phyloP scores from a whole-genome alignment of 2,888 invertebrate species.

The Oxycera nigricornis region DNA sequence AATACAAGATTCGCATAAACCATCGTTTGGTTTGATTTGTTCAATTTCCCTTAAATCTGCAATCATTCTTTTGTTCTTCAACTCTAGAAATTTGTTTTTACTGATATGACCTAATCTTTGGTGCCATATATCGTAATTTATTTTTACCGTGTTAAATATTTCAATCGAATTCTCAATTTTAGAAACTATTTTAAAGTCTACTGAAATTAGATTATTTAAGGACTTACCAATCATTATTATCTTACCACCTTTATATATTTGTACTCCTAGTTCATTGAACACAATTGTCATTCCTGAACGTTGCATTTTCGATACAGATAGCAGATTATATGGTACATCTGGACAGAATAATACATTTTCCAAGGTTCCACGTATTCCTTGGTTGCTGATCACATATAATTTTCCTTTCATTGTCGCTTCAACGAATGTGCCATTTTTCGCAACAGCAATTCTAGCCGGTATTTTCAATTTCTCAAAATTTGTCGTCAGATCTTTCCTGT shows the following conservation, averaged over 20 bases:
- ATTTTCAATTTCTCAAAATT: constrained; percentile 43
- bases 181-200: too few relatives aligned
- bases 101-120: constrained; percentile 19
- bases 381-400: constrained; percentile 51
- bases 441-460: constrained; percentile 53
- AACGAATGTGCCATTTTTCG: constrained; percentile 51
- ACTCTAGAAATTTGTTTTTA: constrained; percentile 17
- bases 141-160: constrained; percentile 49
- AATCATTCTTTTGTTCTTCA: neutral
- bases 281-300: constrained; percentile 52
- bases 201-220: too few relatives aligned
- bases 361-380: constrained; percentile 47
- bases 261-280: constrained; percentile 51
- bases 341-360: constrained; percentile 51
- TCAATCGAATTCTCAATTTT: constrained; percentile 43
- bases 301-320: constrained; percentile 52
- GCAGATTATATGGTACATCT: constrained; percentile 53
- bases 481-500: constrained; percentile 44
- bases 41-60: neutral
- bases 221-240: neutral
- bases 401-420: constrained; percentile 53
- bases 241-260: constrained; percentile 7
- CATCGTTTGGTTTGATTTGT: neutral
- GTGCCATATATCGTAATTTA: constrained; percentile 49
- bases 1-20: constrained; percentile 56